Evolutionary conservation across 2,888 invertebrate genomes (phyloP).

Genomic region (Rhaphigaster nebulosa): DNA sequence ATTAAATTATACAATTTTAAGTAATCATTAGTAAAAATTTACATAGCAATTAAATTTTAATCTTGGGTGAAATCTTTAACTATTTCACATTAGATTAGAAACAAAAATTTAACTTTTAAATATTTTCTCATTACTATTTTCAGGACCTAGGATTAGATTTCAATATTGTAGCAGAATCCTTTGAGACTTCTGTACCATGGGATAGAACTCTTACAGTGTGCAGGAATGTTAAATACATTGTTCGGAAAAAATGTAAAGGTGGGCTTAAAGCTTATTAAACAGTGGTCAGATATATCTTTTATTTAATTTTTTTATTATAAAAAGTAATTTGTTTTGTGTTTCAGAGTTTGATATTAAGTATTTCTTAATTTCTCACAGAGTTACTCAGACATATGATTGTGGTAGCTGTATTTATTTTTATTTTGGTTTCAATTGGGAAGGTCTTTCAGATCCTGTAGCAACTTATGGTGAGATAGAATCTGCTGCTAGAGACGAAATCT

Average conservation of each 20-base stretch:
- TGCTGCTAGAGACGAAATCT: slow-evolving; percentile 90
- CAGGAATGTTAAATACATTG: slow-evolving; percentile 87
- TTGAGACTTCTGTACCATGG: slow-evolving; percentile 99
- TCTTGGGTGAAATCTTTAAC: neutral
- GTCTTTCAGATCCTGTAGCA: slow-evolving; percentile 77
- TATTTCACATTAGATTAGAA: neutral
- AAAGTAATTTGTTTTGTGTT: slow-evolving; percentile 32
- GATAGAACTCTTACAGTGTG: slow-evolving; percentile 87
- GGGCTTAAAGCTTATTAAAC: slow-evolving; percentile 63
- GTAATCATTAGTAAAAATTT: neutral
- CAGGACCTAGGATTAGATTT: slow-evolving; percentile 93
- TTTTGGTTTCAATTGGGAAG: slow-evolving; percentile 84
- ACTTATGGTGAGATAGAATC: slow-evolving; percentile 91
- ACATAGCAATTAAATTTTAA: neutral
- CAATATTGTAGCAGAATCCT: slow-evolving; percentile 93
- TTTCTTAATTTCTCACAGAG: slow-evolving; percentile 82
- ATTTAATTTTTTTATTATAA: neutral
- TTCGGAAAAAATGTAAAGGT: slow-evolving; percentile 74
- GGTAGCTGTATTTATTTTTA: slow-evolving; percentile 98
- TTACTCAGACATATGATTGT: slow-evolving; percentile 97
- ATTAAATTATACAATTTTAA: too few species aligned
- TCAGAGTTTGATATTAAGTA: slow-evolving; percentile 72
- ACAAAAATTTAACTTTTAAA: neutral
- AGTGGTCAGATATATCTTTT: neutral
- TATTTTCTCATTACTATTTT: neutral